These are phyloP conservation scores for Drosophila neocordata DNA, from an alignment of 1,140 invertebrate species.

Conservation along the genomic window DNA sequence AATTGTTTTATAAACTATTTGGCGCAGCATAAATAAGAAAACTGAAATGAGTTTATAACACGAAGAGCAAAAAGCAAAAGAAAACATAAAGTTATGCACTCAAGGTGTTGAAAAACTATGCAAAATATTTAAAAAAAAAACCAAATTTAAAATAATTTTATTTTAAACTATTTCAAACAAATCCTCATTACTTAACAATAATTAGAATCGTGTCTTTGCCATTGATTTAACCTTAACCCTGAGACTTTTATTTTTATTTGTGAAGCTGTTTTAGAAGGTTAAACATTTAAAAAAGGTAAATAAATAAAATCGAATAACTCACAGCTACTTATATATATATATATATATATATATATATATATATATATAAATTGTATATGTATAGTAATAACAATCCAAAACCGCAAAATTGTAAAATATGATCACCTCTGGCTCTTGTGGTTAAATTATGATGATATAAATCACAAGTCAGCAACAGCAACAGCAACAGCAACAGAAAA, in stretches of 20 bases:
- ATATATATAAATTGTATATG: neutral
- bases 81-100: constrained; percentile 21
- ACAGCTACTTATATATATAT: neutral
- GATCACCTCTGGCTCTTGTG: neutral
- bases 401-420: constrained; percentile 9
- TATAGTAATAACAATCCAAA: neutral
- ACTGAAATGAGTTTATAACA: constrained; percentile 38
- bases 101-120: constrained; percentile 52
- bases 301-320: constrained; percentile 1
- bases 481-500: too few relatives aligned
- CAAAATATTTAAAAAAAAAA: constrained; percentile 22
- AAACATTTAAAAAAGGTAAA: neutral
- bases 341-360: too few relatives aligned
- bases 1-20: constrained; percentile 71
- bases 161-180: neutral
- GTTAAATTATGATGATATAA: constrained; percentile 11
- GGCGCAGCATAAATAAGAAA: constrained; percentile 61
- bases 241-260: neutral
- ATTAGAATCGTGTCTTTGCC: constrained; percentile 28
- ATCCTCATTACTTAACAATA: neutral
- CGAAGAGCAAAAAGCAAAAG: too few relatives aligned
- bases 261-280: neutral
- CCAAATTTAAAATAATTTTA: neutral
- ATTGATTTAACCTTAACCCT: neutral
- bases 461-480: neutral